phyloP scores from a whole-genome alignment of 1,140 invertebrate genomes.

The Galleria mellonella region DNA sequence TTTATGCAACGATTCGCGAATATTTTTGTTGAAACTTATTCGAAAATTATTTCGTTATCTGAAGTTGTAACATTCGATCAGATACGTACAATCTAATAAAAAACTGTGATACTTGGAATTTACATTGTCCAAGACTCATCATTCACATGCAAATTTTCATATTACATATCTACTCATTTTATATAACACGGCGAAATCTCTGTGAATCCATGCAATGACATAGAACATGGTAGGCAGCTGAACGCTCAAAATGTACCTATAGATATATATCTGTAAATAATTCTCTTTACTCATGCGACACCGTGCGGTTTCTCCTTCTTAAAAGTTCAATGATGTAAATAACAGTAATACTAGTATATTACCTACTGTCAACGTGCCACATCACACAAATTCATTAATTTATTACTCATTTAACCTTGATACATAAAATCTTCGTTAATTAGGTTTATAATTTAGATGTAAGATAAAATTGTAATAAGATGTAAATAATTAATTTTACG shows the following conservation, averaged over 20 bases:
- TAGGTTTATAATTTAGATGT: conserved; percentile 60
- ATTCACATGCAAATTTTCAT: too few species aligned
- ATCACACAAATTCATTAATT: conserved; percentile 65
- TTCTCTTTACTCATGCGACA: conserved; percentile 14
- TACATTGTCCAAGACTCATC: not conserved
- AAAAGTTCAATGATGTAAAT: conserved; percentile 35
- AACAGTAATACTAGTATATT: conserved; percentile 23
- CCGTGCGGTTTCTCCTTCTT: too few species aligned
- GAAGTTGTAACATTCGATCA: too few species aligned
- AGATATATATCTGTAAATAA: conserved; percentile 18
- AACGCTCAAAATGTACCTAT: conserved; percentile 42
- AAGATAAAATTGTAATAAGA: conserved; percentile 52
- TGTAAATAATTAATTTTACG: conserved; percentile 58
- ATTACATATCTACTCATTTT: too few species aligned
- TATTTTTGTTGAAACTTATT: too few species aligned
- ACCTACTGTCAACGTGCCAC: conserved; percentile 40
- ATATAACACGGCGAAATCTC: conserved; percentile 2
- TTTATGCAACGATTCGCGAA: too few species aligned
- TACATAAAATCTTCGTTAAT: conserved; percentile 54
- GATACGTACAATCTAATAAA: too few species aligned
- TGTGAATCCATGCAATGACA: conserved; percentile 46
- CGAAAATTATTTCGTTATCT: too few species aligned
- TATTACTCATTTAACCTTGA: conserved; percentile 62
- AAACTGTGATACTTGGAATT: conserved; percentile 2
- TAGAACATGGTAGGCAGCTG: conserved; percentile 43